phyloP scores from a whole-genome alignment of 2,888 invertebrate genomes.

The Rhaphigaster nebulosa region DNA sequence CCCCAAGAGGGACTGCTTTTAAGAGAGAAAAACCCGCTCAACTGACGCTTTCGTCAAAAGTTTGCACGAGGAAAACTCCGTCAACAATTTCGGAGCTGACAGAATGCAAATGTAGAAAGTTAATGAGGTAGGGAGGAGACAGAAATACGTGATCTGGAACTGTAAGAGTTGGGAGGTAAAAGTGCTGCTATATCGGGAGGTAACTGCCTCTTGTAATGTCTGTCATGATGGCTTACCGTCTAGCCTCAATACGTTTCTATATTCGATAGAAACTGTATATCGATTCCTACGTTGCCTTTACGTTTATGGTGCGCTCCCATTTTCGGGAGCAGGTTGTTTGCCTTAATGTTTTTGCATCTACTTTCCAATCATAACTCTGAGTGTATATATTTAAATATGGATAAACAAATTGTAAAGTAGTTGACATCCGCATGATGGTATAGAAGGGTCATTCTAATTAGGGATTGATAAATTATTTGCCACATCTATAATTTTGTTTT shows the following conservation, averaged over 20 bases:
- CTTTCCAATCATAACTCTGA: not conserved
- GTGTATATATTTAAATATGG: not conserved
- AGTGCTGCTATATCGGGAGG: not conserved
- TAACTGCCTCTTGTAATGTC: not conserved
- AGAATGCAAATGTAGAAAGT: not conserved
- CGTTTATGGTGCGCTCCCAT: not conserved
- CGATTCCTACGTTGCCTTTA: not conserved
- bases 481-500: too few relatives aligned
- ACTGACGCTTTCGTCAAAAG: not conserved
- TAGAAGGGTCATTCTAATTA: too few relatives aligned
- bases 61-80: not conserved
- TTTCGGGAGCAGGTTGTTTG: not conserved
- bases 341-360: not conserved
- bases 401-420: too few relatives aligned
- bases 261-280: not conserved
- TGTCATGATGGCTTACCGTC: not conserved
- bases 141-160: not conserved
- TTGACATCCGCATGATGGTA: too few relatives aligned
- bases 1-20: not conserved
- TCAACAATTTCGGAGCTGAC: not conserved
- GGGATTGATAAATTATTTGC: too few relatives aligned
- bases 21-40: not conserved
- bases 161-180: not conserved
- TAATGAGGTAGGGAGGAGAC: not conserved
- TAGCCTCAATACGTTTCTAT: not conserved